Conservation (phyloP, 1,140 invertebrate genomes). For the Aradophagus sp. region DNA sequence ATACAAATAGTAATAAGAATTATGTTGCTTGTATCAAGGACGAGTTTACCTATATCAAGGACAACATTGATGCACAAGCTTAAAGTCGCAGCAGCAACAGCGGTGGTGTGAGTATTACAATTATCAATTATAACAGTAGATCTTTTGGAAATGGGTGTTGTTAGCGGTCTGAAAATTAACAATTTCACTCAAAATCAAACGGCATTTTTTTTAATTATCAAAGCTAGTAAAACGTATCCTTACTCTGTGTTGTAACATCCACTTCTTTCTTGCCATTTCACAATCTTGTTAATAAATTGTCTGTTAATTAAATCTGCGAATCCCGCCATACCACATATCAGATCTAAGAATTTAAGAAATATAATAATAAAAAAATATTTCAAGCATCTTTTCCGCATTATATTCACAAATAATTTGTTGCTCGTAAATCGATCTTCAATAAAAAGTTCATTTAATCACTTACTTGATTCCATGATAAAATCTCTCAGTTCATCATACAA, state of each 20-base stretch:
- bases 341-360: slow-evolving; percentile 59
- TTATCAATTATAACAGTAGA: slow-evolving; percentile 8
- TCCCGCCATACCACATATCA: slow-evolving; percentile 70
- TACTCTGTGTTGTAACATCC: slow-evolving; percentile 59
- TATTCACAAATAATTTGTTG: too few species aligned
- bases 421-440: too few species aligned
- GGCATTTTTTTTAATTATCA: not conserved
- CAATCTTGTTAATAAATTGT: slow-evolving; percentile 60
- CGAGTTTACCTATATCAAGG: not conserved
- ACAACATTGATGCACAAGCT: slow-evolving; percentile 16
- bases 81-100: slow-evolving; percentile 36
- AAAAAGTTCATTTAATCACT: too few species aligned
- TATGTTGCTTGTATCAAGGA: too few species aligned
- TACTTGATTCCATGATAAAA: slow-evolving; percentile 69
- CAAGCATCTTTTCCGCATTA: not conserved
- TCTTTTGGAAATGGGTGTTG: slow-evolving; percentile 4
- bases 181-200: too few species aligned
- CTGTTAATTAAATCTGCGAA: slow-evolving; percentile 62
- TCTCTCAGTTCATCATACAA: slow-evolving; percentile 62
- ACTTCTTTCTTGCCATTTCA: slow-evolving; percentile 57
- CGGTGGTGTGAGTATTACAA: slow-evolving; percentile 36
- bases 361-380: slow-evolving; percentile 1
- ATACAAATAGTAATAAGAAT: too few species aligned
- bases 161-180: slow-evolving; percentile 1
- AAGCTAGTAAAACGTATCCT: slow-evolving; percentile 1